Evolutionary conservation across 1,140 invertebrate species (phyloP), one percentile per base, ranked within the genome.

Genomic region (Hylyphantes graminicola): DNA sequence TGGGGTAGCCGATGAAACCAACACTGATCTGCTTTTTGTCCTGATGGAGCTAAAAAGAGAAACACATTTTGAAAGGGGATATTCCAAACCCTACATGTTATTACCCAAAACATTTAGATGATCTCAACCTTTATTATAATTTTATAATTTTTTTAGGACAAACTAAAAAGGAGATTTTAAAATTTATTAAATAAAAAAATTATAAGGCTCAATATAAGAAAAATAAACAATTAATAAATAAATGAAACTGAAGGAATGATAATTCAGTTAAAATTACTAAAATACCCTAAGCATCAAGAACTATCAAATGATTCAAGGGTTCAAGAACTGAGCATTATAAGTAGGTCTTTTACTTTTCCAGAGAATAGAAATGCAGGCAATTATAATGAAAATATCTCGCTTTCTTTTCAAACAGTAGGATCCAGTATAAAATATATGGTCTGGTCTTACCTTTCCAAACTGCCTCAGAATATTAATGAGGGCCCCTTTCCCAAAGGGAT

Each of bases 11-110:
- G 89, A 99, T 98, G 85, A 99, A 96, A 13, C 98, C 98, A 75
- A 99, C 96, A 90, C 96, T 98, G 59, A 99, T 99, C 92, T 99
- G 97, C 88, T 98, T 98, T 88, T 97, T 97, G 88, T 99, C 97
- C 72, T 93, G 90, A 88, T 99, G 97, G 0, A 99, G 91, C 91
- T 91, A 65, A 11, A 79, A 83, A 73, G 54, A 48, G 11, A 74
- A 76, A 54, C 4, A 79, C 13, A 54, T 57, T 67, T 51, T 4
- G 9, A 10, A 50, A 79, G 54, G 13, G n/a, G n/a, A n/a, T n/a
- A n/a, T n/a, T n/a, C 19, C 17, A 55, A 21, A 59, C 57, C 13
- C 72, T n/a, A 19, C 54, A 9, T 17, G 21, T 65, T 59, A 59
- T 11, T 17, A 5, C 2, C 35, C 5, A 17, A 64, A 35, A 64